Evolutionary conservation across 2,888 invertebrate genomes (phyloP).

Genomic region (Mactromeris polynyma): DNA sequence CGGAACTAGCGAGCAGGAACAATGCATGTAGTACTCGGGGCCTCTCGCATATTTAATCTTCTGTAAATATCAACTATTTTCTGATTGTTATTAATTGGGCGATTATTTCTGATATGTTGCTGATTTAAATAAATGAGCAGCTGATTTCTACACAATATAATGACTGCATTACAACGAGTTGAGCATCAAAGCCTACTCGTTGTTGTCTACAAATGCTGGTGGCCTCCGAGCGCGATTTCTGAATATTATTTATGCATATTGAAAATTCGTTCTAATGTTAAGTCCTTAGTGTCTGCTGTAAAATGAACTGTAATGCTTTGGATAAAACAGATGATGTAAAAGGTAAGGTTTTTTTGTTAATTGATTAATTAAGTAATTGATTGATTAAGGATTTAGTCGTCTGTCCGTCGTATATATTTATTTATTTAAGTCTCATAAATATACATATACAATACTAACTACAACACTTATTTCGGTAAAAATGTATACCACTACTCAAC

Average conservation of each 20-base stretch:
- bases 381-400: too few relatives aligned
- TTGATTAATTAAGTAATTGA: background rate
- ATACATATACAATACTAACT: too few relatives aligned
- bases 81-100: conserved; percentile 51
- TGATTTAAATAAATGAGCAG: conserved; percentile 48
- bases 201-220: background rate
- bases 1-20: too few relatives aligned
- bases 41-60: conserved; percentile 10
- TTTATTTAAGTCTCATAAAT: too few relatives aligned
- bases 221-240: background rate
- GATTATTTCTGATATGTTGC: conserved; percentile 40
- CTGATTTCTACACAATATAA: conserved; percentile 31
- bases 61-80: conserved; percentile 40
- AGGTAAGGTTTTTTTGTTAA: background rate
- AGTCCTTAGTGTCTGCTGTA: background rate
- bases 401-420: too few relatives aligned
- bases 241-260: background rate
- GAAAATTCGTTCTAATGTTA: background rate
- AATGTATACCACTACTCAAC: too few relatives aligned
- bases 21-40: background rate
- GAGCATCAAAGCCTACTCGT: background rate
- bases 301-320: background rate
- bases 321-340: background rate
- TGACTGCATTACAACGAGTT: background rate
- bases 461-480: too few relatives aligned